Base-by-base conservation (phyloP, 1,140 invertebrate genomes). In the Copidosoma floridanum region DNA sequence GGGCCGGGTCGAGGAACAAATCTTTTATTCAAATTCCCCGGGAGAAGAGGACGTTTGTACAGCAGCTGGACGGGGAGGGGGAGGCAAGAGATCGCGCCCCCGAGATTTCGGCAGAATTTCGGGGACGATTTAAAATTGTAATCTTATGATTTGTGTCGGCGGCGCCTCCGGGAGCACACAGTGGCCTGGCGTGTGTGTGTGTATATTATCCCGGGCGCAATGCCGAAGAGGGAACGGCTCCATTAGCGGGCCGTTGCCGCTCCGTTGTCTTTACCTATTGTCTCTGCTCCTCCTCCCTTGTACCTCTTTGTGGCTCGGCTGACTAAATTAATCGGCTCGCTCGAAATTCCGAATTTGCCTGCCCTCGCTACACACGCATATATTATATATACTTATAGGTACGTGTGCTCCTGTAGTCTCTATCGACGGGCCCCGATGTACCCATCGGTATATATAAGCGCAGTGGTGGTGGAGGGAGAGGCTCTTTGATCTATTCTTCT, bases 141-240 rank as follows among this genome's bases (percentile, higher is more conserved):
- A 79, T 78, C 76, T 74, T 79, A 78, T 78, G 77, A 79, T 78
- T 78, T 79, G 75, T 75, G 75, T 65, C 68, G 67, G 67, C 29
- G 54, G 29, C 38, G 37, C 21, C 32, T 0, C 24, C 51, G 43
- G 1, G n/a, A 26, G n/a, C n/a, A n/a, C n/a, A n/a, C n/a, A n/a
- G n/a, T n/a, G n/a, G n/a, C n/a, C n/a, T n/a, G n/a, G n/a, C n/a
- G 32, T 37, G 32, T 37, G 32, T 37, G 32, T 14, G 8, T 8
- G 32, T 37, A 14, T 14, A 14, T 8, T 37, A 10, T 8, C 48
- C 60, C 61, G 57, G 61, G 62, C 59, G 57, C 67, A n/a, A n/a
- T n/a, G n/a, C n/a, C n/a, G n/a, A n/a, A n/a, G n/a, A n/a, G 65
- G 56, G 71, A n/a, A 78, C 69, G 73, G 78, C 77, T 79, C 74